Percentiles rank a stretch among this genome's conserved stretches.
Conservation (phyloP, 2,113 vertebrate species). For the Parus major region DNA sequence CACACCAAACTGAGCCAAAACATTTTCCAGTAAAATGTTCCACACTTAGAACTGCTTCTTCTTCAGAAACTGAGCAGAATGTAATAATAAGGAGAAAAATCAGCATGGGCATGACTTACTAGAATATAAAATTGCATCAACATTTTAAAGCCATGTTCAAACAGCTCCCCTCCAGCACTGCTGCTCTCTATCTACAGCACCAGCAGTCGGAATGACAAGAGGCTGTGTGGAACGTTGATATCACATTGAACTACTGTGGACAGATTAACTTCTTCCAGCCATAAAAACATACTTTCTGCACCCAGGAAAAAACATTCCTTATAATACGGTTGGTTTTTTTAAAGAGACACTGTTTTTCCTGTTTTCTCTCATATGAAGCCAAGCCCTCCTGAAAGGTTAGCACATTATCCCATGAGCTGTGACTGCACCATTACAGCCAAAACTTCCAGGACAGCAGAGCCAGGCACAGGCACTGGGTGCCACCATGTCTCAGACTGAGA, state of each 20-base stretch:
- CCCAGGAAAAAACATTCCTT: background rate
- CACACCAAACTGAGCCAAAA: background rate
- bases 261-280: background rate
- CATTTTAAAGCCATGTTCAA: background rate
- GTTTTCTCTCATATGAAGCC: background rate
- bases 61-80: background rate
- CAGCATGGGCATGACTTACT: background rate
- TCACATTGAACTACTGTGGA: background rate
- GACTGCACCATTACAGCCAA: background rate
- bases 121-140: background rate
- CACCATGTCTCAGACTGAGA: background rate
- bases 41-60: background rate
- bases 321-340: background rate
- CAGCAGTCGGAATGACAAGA: background rate
- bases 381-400: background rate
- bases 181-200: background rate
- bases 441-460: background rate
- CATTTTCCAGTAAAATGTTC: background rate
- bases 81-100: background rate
- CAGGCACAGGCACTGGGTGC: background rate
- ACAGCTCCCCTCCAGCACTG: background rate
- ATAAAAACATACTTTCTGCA: background rate
- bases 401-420: background rate
- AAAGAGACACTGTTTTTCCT: background rate
- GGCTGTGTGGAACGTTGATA: accelerated